Percentiles rank a stretch among this genome's conserved stretches.
phyloP scores from a whole-genome alignment of 1,140 invertebrate species.

The Papilio glaucus region DNA sequence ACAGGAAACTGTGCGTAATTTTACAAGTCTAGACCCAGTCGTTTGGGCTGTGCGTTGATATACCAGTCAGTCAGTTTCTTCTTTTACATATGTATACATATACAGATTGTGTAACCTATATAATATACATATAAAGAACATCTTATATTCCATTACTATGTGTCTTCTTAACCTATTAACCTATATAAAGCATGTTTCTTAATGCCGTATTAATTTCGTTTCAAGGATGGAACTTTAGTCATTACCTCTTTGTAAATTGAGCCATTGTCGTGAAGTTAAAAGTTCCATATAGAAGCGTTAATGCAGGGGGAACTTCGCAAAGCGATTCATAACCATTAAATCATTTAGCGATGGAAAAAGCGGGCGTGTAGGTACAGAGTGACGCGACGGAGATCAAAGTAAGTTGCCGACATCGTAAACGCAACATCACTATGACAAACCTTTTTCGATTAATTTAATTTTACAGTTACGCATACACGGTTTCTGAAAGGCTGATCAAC shows the following conservation, averaged over 20 bases:
- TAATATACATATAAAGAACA: background rate
- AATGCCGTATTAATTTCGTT: background rate
- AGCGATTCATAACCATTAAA: slow-evolving; percentile 21
- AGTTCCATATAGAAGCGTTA: slow-evolving; percentile 5
- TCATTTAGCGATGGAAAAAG: slow-evolving; percentile 23
- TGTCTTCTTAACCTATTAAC: no score
- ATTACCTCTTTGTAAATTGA: slow-evolving; percentile 7
- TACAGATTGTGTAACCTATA: no score
- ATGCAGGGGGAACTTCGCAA: slow-evolving; percentile 21
- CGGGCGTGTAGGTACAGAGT: background rate
- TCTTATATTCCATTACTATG: background rate
- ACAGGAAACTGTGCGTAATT: no score
- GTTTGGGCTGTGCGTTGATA: no score
- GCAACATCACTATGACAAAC: background rate
- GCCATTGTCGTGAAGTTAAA: slow-evolving; percentile 1
- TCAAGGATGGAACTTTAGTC: slow-evolving; percentile 13
- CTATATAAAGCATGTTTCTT: no score
- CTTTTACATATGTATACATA: no score
- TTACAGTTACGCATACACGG: no score
- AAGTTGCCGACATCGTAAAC: background rate
- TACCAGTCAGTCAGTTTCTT: no score
- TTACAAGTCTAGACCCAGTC: no score
- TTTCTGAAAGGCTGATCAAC: no score
- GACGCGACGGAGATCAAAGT: slow-evolving; percentile 5
- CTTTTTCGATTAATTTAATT: background rate